Evolutionary conservation across 2,888 invertebrate species (phyloP).

Genomic region (Drosophila planitibia): DNA sequence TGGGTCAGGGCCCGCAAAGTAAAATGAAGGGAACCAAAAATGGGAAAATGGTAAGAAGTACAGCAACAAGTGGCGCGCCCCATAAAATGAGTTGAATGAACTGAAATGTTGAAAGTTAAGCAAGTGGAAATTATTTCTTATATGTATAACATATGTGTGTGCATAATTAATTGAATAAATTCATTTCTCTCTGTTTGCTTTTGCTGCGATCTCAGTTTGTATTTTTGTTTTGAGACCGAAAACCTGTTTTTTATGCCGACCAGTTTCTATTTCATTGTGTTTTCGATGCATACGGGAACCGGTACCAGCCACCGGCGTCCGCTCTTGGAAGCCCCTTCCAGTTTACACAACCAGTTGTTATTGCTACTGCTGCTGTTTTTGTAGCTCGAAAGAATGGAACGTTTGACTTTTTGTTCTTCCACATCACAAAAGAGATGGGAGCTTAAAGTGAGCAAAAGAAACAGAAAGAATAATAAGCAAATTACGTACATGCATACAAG

Average conservation of each 20-base stretch:
- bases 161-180: conserved; percentile 43
- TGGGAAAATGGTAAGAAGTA: conserved; percentile 3
- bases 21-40: not conserved
- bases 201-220: conserved; percentile 24
- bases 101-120: conserved; percentile 56
- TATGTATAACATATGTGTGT: conserved; percentile 6
- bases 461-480: conserved; percentile 14
- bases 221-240: conserved; percentile 56
- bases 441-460: not conserved
- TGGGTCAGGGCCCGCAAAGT: conserved; percentile 52
- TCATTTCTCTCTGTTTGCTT: conserved; percentile 32
- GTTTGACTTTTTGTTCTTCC: conserved; percentile 12
- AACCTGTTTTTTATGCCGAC: conserved; percentile 62
- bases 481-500: conserved; percentile 1
- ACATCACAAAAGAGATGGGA: conserved; percentile 12
- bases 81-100: conserved; percentile 66
- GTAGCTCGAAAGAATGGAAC: conserved; percentile 22
- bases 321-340: conserved; percentile 43
- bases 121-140: conserved; percentile 50
- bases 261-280: conserved; percentile 71
- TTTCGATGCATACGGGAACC: conserved; percentile 45
- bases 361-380: conserved; percentile 8
- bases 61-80: conserved; percentile 57
- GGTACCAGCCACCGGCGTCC: conserved; percentile 42
- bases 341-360: conserved; percentile 21